Evolutionary conservation across 2,797 vertebrate genomes (phyloP).

Genomic region (Scarus forsteni): DNA sequence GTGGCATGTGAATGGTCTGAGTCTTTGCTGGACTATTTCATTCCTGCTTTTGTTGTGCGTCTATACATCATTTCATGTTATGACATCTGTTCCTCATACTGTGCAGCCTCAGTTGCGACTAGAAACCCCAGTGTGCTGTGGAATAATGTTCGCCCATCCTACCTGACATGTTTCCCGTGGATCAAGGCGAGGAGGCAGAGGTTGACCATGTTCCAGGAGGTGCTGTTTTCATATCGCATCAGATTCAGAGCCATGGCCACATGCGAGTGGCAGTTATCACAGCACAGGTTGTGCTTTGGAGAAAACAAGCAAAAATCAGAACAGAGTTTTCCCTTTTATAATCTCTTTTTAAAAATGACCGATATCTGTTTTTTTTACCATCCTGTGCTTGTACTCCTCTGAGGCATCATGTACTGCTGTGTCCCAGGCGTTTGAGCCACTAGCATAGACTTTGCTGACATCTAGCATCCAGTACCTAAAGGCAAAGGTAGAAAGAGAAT

Average conservation of each 20-base stretch:
- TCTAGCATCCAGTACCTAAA: conserved; percentile 94
- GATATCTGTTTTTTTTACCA: conserved; percentile 79
- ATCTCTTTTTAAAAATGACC: background rate
- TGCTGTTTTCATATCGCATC: conserved; percentile 95
- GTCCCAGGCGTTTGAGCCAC: conserved; percentile 90
- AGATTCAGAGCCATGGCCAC: conserved; percentile 97
- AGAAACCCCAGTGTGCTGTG: no score
- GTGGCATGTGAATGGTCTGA: no score
- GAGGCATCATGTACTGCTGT: conserved; percentile 92
- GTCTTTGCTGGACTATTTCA: no score
- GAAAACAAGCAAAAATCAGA: background rate
- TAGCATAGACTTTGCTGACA: conserved; percentile 86
- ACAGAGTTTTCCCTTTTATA: background rate
- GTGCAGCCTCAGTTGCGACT: no score
- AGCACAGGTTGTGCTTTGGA: conserved; percentile 95
- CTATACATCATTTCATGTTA: no score
- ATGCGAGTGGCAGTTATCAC: conserved; percentile 98
- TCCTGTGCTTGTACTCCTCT: conserved; percentile 95
- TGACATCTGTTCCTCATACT: no score
- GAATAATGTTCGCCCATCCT: conserved; percentile 2
- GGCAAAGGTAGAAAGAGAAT: background rate
- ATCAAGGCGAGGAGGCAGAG: conserved; percentile 92
- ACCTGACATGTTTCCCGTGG: conserved; percentile 95
- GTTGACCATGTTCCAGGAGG: conserved; percentile 97
- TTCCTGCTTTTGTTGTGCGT: no score